Evolutionary conservation across 2,113 vertebrate species (phyloP), one percentile per base, ranked within the genome.

Genomic region (Epinephelus lanceolatus): DNA sequence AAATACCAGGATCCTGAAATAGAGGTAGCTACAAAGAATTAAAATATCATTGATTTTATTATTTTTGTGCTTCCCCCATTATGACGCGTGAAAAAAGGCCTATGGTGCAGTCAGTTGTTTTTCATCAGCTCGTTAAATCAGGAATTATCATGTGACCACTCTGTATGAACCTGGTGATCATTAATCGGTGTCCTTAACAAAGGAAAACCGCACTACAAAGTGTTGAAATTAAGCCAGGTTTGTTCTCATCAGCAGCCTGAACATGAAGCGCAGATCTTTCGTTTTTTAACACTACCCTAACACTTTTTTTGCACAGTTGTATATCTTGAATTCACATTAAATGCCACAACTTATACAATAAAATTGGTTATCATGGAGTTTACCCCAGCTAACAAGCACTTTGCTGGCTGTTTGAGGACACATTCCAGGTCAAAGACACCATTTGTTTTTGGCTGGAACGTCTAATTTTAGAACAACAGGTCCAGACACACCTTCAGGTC

Each of bases 401-500:
- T 23, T 71, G 13, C 42, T n/a, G n/a, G 45, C 19, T 72, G 19
- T 14, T 21, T 56, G 37, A 62, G 25, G 30, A 59, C 56, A 57
- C 57, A 15, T 6, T 57, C 21, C 33, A 68, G 7, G 9, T 33
- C 21, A 27, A 60, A 42, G 5, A 1, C 57, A 21, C 7, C n/a
- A 63, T 71, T 72, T 51, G 42, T 80, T 72, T 57, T 72, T 52
- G 51, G 15, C 23, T 10, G 8, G 18, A 63, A 19, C 40, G 3
- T 65, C 47, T 71, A 9, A 52, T 56, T 18, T 69, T 21, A 55
- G 52, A 72, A 25, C 9, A 25, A 57, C 4, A 37, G 25, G 33
- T 55, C 62, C n/a, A 56, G 56, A 23, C 53, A 33, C 15, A 57
- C 19, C 51, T 75, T 40, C 4, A 30, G 49, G 62, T 81, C 68